Evolutionary conservation across 2,888 invertebrate species (phyloP).

Genomic region (Sinelater perroti): DNA sequence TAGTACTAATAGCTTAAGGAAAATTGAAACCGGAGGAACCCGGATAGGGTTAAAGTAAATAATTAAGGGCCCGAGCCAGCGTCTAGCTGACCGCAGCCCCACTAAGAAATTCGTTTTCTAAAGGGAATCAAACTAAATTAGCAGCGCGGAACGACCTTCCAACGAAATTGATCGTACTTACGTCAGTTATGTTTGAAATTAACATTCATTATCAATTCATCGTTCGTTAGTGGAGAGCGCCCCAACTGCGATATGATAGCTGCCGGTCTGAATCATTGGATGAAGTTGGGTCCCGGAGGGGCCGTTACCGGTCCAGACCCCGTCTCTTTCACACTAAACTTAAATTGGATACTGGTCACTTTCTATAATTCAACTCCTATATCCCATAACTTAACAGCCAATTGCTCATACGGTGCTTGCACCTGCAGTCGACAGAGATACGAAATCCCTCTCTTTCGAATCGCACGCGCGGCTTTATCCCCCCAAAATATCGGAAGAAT

Average conservation of each 20-base stretch:
- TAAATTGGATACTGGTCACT: slow-evolving; percentile 63
- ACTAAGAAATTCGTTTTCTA: slow-evolving; percentile 1
- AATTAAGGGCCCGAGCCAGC: too few species aligned
- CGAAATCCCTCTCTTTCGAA: neutral
- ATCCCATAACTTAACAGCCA: slow-evolving; percentile 58
- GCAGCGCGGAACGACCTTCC: slow-evolving; percentile 27
- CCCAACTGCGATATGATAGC: slow-evolving; percentile 56
- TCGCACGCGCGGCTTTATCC: neutral
- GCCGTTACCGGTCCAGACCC: slow-evolving; percentile 59
- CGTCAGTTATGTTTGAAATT: slow-evolving; percentile 55
- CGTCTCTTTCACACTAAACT: slow-evolving; percentile 61
- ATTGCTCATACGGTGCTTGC: slow-evolving; percentile 41
- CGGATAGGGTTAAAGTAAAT: too few species aligned
- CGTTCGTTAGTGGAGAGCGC: slow-evolving; percentile 45
- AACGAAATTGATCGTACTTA: slow-evolving; percentile 54
- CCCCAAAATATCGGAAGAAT: too few species aligned
- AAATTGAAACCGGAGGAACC: too few species aligned
- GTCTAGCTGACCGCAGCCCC: neutral
- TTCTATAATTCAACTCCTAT: slow-evolving; percentile 62
- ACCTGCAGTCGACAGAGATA: slow-evolving; percentile 18
- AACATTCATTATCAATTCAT: slow-evolving; percentile 58
- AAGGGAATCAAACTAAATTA: slow-evolving; percentile 17
- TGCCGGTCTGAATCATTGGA: slow-evolving; percentile 60
- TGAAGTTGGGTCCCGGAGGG: slow-evolving; percentile 58
- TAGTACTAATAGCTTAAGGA: too few species aligned